Conservation (phyloP, 2,888 invertebrate species). For the Latheticus oryzae region DNA sequence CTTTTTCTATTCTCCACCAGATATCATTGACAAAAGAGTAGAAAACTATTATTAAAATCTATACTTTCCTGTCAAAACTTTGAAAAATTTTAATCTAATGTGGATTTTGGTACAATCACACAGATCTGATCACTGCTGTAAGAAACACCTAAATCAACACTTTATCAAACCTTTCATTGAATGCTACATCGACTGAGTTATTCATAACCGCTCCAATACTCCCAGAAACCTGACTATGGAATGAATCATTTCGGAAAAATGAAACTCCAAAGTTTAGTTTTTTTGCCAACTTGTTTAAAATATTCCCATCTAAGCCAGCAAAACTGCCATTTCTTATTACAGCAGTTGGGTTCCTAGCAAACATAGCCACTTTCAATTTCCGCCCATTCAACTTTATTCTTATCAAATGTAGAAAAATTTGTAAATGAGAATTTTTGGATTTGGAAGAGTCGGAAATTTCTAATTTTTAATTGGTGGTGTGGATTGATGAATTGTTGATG, state of each 20-base stretch:
- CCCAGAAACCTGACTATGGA: conserved; percentile 54
- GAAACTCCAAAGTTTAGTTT: conserved; percentile 59
- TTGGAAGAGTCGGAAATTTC: too few species aligned
- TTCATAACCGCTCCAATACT: conserved; percentile 38
- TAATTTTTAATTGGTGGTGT: too few species aligned
- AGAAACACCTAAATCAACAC: conserved; percentile 58
- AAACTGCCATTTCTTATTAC: conserved; percentile 40
- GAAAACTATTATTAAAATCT: conserved; percentile 33
- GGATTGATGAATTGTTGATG: conserved; percentile 8
- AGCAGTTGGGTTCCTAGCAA: conserved; percentile 48
- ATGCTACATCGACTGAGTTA: conserved; percentile 46
- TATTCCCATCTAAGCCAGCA: conserved; percentile 61
- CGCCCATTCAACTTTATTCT: too few species aligned
- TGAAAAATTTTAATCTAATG: conserved; percentile 62
- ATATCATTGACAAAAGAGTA: too few species aligned
- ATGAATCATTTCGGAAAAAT: background rate
- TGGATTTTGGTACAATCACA: conserved; percentile 63
- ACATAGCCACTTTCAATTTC: conserved; percentile 59
- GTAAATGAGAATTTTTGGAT: too few species aligned
- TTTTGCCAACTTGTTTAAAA: conserved; percentile 57
- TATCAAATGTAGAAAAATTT: too few species aligned
- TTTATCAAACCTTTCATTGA: conserved; percentile 52
- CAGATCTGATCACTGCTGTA: conserved; percentile 60
- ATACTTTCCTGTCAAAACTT: conserved; percentile 53
- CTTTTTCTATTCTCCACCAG: too few species aligned